phyloP scores from a whole-genome alignment of 2,113 vertebrate genomes.

The Fukomys damarensis region DNA sequence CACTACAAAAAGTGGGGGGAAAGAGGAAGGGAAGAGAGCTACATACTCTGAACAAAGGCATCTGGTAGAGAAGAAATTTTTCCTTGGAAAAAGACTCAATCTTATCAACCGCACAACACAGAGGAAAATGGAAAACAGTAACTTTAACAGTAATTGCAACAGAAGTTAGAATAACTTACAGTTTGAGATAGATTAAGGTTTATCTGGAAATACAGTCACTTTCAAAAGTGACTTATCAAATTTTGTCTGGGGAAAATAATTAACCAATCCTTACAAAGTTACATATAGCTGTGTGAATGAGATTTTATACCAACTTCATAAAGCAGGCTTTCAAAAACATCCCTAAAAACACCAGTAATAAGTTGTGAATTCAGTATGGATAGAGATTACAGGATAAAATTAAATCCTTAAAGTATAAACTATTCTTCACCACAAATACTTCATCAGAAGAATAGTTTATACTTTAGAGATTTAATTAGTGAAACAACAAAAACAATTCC shows the following conservation, averaged over 20 bases:
- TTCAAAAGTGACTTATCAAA: constrained; percentile 38
- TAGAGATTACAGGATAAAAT: background rate
- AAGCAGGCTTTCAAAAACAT: background rate
- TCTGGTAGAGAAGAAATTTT: background rate
- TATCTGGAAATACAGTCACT: constrained; percentile 10
- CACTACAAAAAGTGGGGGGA: background rate
- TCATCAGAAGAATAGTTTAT: background rate
- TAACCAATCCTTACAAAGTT: background rate
- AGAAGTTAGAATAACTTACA: background rate
- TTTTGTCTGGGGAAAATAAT: background rate
- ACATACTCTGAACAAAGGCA: background rate
- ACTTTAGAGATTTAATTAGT: constrained; percentile 13
- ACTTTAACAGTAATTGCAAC: background rate
- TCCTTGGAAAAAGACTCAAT: background rate
- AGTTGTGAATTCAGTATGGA: background rate
- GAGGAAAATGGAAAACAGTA: constrained; percentile 16
- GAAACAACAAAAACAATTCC: constrained; percentile 10
- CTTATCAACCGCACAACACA: background rate
- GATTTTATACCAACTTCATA: background rate
- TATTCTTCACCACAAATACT: background rate
- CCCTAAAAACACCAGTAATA: background rate
- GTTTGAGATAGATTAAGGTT: background rate
- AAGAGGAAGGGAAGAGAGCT: background rate
- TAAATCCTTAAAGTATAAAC: background rate
- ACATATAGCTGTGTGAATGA: background rate